Base-by-base conservation (phyloP, 2,797 vertebrate genomes). In the Galagoides demidoff region DNA sequence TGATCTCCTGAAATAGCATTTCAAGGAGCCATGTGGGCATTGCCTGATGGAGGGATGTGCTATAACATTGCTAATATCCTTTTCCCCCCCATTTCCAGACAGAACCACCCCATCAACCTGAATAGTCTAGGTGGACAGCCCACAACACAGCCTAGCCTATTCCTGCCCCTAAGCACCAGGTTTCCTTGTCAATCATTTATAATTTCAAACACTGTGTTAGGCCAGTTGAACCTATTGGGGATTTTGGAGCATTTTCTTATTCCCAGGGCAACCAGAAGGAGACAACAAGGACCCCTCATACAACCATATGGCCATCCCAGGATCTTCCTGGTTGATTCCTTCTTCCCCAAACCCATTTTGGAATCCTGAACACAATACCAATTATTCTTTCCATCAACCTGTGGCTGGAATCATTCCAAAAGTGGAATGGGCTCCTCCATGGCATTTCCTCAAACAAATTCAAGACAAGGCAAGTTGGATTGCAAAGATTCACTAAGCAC, bases 181-280 rank as follows among this genome's bases (percentile, higher is more conserved):
- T 2, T 37, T 79, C n/a, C 55, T 37, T 39, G 14, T 39, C 59
- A 34, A 5, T 7, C 11, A 25, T 49, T 49, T 77, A 31, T 27
- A 45, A 64, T 77, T 76, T 49, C 22, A 63, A 88, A 63, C 29
- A 39, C 39, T 49, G 57, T 22, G 20, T 4, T 13, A 34, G 39
- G 31, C 55, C 63, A 20, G 31, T 17, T 10, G 34, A 76, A n/a
- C 29, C 29, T 87, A 10, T 23, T 37, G 39, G 22, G 8, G 31
- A 4, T 88, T 74, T n/a, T 39, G 71, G 71, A 34, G 39, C 39
- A 64, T 34, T 9, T 57, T 29, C 2, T 7, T 63, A 66, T 12
- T 49, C 57, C 9, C 0, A 1, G 22, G 29, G 5, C 12, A 34
- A 13, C 20, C 5, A 19, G 39, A 31, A 19, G 22, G 13, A 13